Evolutionary conservation across 1,140 invertebrate genomes (phyloP), one percentile per base, ranked within the genome.

Genomic region (Temnothorax nylanderi): DNA sequence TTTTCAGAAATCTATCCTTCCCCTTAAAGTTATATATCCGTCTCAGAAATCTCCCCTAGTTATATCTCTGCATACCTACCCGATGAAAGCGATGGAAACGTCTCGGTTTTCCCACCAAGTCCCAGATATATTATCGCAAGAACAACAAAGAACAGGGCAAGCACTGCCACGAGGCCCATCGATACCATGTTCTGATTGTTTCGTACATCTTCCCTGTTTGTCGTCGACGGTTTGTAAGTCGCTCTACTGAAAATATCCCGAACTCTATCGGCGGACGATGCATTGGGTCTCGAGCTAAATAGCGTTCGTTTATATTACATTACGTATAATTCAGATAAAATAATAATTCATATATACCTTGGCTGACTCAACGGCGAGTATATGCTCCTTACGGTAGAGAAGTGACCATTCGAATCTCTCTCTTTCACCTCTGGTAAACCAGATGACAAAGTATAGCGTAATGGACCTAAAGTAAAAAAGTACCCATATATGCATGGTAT

Each of bases 111-210:
- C 74, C 94, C 93, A 88, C 94, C 93, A 71, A 95, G 94, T 89
- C 97, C 96, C 93, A 97, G 95, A 93, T 97, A 97, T 94, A 97
- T 95, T 88, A 97, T 95, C 75, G 96, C 96, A 92, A 97, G 94
- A 87, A 96, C 93, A 91, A 96, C 95, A 94, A 97, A 97, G 95
- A 97, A 97, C 90, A 97, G 93, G 77, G 96, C 96, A 21, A 96
- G 95, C 51, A 96, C 94, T 11, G 94, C 96, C 85, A 97, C 95
- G 26, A 97, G 95, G 56, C 96, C 95, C 91, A 97, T 96, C 2
- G 97, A 97, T 18, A 97, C 96, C 64, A 97, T 93, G 90, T 97
- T 97, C 89, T 96, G 94, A 85, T 92, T 94, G 78, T 95, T 95
- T 65, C 93, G 94, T 26, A 90, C 67, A 49, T 95, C 94, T 34